Evolutionary conservation across 2,888 invertebrate genomes (phyloP).

Genomic region (Eilema caniola): DNA sequence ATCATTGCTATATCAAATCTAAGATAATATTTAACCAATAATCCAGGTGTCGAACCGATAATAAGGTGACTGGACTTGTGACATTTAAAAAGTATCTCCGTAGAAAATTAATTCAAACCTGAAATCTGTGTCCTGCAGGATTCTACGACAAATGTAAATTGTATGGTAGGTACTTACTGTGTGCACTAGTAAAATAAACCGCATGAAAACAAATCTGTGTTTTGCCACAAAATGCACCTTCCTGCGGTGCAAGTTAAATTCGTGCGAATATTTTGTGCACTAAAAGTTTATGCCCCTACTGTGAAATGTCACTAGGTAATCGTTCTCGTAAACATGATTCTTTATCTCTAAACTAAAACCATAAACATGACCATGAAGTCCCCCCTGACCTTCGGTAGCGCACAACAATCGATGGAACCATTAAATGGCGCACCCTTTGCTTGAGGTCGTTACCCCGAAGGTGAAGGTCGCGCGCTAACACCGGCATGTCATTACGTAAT

Average conservation of each 20-base stretch:
- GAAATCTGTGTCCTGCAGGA: neutral
- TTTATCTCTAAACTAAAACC: neutral
- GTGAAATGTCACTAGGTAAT: neutral
- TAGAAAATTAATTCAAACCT: neutral
- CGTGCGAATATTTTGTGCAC: neutral
- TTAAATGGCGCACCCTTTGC: constrained; percentile 4
- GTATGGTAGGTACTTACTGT: too few relatives aligned
- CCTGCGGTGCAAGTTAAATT: neutral
- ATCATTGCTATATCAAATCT: too few relatives aligned
- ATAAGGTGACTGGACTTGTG: too few relatives aligned
- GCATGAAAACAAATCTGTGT: neutral
- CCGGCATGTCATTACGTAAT: neutral
- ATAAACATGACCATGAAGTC: neutral
- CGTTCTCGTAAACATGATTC: neutral
- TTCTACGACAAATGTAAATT: too few relatives aligned
- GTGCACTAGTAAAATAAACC: too few relatives aligned
- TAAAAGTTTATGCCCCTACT: neutral
- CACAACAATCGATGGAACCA: constrained; percentile 2
- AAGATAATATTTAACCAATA: too few relatives aligned
- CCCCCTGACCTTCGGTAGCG: neutral
- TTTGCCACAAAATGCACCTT: neutral
- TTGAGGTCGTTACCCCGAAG: neutral
- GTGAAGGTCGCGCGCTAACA: neutral
- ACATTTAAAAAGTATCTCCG: neutral
- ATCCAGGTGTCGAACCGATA: too few relatives aligned